Evolutionary conservation across 2,797 vertebrate genomes (phyloP).

Genomic region (Garrulus glandarius): DNA sequence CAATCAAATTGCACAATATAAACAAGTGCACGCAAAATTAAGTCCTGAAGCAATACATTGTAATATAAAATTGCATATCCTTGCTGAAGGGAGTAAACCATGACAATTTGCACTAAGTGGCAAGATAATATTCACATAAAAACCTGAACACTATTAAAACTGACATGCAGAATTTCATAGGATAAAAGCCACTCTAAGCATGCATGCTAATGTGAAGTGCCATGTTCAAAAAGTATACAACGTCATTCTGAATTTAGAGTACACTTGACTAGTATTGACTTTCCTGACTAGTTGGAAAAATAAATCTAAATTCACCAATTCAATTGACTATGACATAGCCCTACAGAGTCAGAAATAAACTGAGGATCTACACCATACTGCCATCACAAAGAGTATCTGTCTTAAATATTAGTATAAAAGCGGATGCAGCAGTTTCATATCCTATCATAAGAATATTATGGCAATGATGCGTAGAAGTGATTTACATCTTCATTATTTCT

Average conservation of each 20-base stretch:
- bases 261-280: not conserved
- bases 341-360: not conserved
- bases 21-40: not conserved
- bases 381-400: not conserved
- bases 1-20: not conserved
- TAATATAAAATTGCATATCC: not conserved
- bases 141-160: not conserved
- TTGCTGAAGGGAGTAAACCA: not conserved
- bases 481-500: constrained; percentile 66
- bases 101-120: not conserved
- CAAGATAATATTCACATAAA: not conserved
- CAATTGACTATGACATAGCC: not conserved
- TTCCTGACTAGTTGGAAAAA: not conserved
- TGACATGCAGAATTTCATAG: not conserved
- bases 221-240: not conserved
- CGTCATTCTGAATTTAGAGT: not conserved
- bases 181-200: not conserved
- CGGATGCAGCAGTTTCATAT: constrained; percentile 29
- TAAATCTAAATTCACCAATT: not conserved
- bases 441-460: not conserved
- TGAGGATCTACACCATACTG: not conserved
- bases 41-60: not conserved
- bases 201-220: not conserved
- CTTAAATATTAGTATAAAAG: constrained; percentile 8
- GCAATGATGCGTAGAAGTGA: constrained; percentile 42